A percentile compares a stretch with the other conserved stretches of the same genome.
phyloP scores from a whole-genome alignment of 2,113 vertebrate genomes.

The Tretioscincus oriximinensis region DNA sequence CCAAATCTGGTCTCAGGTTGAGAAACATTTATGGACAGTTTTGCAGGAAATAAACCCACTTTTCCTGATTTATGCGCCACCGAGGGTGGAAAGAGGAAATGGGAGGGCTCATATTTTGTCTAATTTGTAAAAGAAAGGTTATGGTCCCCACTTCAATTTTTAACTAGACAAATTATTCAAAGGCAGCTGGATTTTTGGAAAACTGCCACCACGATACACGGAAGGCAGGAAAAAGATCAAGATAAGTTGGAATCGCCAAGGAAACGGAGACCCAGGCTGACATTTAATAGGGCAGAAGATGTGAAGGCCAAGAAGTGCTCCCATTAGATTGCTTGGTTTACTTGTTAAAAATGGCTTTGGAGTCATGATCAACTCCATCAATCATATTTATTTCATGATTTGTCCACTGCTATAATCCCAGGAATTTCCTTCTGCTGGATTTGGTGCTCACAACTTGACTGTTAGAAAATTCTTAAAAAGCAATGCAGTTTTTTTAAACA shows the following conservation, averaged over 20 bases:
- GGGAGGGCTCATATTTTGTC: not conserved
- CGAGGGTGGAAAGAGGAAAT: accelerated
- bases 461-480: too few relatives aligned
- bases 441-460: too few relatives aligned
- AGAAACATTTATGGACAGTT: not conserved
- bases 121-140: not conserved
- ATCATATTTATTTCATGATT: not conserved
- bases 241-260: not conserved
- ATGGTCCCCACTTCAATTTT: not conserved
- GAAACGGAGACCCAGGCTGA: not conserved
- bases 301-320: too few relatives aligned
- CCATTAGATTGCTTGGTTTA: not conserved
- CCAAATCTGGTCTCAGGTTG: slow-evolving; percentile 3
- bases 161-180: not conserved
- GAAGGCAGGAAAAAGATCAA: not conserved
- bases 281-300: not conserved
- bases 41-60: not conserved
- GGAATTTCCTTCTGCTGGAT: too few relatives aligned
- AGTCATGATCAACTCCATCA: not conserved
- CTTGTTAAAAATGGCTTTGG: not conserved
- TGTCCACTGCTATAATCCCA: too few relatives aligned
- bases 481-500: too few relatives aligned
- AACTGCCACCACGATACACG: not conserved
- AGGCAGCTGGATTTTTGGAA: not conserved
- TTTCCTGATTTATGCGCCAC: slow-evolving; percentile 9